Base-by-base conservation (phyloP, 1,140 invertebrate species). In the Magallana gigas region DNA sequence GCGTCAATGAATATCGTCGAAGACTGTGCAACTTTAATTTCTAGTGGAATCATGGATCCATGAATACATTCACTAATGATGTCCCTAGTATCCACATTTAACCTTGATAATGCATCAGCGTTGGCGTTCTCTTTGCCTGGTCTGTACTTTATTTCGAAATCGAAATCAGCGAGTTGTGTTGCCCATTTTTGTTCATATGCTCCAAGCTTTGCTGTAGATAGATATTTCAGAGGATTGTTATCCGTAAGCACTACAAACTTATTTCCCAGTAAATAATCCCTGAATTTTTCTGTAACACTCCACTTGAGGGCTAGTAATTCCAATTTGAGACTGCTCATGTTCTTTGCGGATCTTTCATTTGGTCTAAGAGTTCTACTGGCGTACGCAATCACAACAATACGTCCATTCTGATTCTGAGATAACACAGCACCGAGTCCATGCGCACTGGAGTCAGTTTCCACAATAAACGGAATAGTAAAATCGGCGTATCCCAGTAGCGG, bases 351-450 rank as follows among this genome's bases (percentile, higher is more conserved):
- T 9, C 76, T 76, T 84, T 85, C 83, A 18, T 36, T 85, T 36
- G 59, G 83, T 60, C 48, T 59, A 18, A 90, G 64, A 58, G 48
- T 18, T 2, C 90, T 23, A 56, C 59, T 87, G 7, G 90, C 88
- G 59, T 85, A 90, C 14, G 81, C 68, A 18, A 89, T 84, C 8
- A 88, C 86, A n/a, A 71, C 9, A 16, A 16, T 16, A 9, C 64
- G 18, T 68, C 86, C 90, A 23, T 89, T 59, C 23, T 87, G 76
- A 23, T 89, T 60, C 36, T 89, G 89, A 68, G 84, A 90, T 18
- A 90, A 57, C 5, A 92, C 92, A 14, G 90, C 91, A 16, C 92
- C 92, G 12, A 93, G 36, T 14, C 88, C 92, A 18, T 29, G 9
- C 18, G 84, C 57, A 83, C 90, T 90, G n/a, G 88, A 89, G 85